phyloP scores from a whole-genome alignment of 53 echinoderm and acorn worm genomes.

The Temnopleurus reevesii region DNA sequence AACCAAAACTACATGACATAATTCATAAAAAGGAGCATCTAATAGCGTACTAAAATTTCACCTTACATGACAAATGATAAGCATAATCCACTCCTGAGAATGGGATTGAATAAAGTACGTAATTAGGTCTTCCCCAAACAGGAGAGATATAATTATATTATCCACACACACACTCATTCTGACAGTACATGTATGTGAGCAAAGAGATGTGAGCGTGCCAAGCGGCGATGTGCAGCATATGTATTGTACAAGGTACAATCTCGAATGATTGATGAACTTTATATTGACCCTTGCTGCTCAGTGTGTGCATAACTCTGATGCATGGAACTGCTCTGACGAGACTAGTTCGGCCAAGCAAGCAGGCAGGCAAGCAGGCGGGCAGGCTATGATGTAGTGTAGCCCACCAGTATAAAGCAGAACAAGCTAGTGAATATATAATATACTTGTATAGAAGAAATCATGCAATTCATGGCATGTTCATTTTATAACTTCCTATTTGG shows the following conservation, averaged over 20 bases:
- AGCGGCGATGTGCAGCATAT: not conserved
- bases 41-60: too few species aligned
- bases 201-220: not conserved
- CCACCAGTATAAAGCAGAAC: constrained; percentile 33
- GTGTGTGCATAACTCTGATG: constrained; percentile 53
- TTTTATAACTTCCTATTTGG: not conserved
- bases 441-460: too few species aligned
- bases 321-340: not conserved
- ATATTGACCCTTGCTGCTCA: constrained; percentile 22
- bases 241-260: not conserved
- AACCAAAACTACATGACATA: too few species aligned
- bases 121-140: constrained; percentile 33
- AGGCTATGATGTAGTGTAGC: not conserved
- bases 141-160: constrained; percentile 37
- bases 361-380: not conserved
- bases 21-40: too few species aligned
- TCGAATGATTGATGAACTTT: constrained; percentile 49
- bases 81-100: too few species aligned
- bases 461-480: too few species aligned
- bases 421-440: constrained; percentile 4
- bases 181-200: not conserved
- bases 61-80: too few species aligned
- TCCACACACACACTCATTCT: not conserved
- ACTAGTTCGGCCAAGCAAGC: not conserved
- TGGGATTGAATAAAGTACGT: not conserved